Evolutionary conservation across 2,888 invertebrate species (phyloP).

Genomic region (Eupeodes latifasciatus): DNA sequence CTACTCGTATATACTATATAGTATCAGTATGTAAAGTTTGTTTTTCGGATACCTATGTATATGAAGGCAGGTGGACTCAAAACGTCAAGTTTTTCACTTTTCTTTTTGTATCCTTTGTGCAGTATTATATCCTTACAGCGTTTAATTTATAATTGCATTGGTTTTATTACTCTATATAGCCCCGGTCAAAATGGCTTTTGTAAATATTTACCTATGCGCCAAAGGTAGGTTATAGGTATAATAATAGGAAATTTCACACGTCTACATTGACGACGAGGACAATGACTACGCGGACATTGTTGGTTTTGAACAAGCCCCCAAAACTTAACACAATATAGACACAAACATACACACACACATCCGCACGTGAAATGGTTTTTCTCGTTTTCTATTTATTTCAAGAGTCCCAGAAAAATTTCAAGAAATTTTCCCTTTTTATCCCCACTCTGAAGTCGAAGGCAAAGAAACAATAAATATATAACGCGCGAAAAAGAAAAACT

Average conservation of each 20-base stretch:
- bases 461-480: constrained; percentile 53
- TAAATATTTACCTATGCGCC: constrained; percentile 68
- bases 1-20: constrained; percentile 1
- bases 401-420: not conserved
- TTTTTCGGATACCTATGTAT: too few relatives aligned
- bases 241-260: constrained; percentile 50
- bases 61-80: not conserved
- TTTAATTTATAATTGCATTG: constrained; percentile 41
- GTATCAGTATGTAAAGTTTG: too few relatives aligned
- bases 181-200: constrained; percentile 36
- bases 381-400: not conserved
- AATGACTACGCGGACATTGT: too few relatives aligned
- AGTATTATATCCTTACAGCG: constrained; percentile 8
- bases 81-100: not conserved
- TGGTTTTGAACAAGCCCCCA: constrained; percentile 25
- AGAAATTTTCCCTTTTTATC: constrained; percentile 60
- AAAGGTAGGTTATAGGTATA: constrained; percentile 16
- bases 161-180: not conserved
- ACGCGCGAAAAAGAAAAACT: constrained; percentile 72
- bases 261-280: not conserved
- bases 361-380: constrained; percentile 66
- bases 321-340: constrained; percentile 7
- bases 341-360: constrained; percentile 43
- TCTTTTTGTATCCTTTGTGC: constrained; percentile 44
- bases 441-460: not conserved